Evolutionary conservation across 2,797 vertebrate genomes (phyloP).

Genomic region (Sebastes taczanowskii): DNA sequence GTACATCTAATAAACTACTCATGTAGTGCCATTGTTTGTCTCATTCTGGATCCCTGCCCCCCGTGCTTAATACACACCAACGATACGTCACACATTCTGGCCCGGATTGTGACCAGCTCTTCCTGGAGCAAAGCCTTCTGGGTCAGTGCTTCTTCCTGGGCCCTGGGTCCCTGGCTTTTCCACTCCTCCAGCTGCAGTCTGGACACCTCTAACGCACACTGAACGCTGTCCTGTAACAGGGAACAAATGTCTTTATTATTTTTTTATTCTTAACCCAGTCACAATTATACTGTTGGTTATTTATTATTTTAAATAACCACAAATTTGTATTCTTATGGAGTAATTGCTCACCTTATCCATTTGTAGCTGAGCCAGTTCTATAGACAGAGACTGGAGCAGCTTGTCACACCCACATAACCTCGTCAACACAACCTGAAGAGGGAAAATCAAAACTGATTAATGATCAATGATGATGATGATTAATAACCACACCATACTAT

Average conservation of each 20-base stretch:
- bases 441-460: conserved; percentile 4
- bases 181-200: conserved; percentile 85
- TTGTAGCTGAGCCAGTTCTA: conserved; percentile 85
- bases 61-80: conserved; percentile 72
- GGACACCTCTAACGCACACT: conserved; percentile 87
- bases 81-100: conserved; percentile 88
- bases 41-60: neutral
- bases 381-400: conserved; percentile 85
- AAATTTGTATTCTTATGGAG: neutral
- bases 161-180: conserved; percentile 73
- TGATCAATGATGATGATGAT: neutral
- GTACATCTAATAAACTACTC: neutral
- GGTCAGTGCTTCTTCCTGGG: conserved; percentile 78
- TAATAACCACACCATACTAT: neutral
- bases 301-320: neutral
- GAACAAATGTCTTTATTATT: neutral
- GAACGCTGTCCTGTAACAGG: conserved; percentile 84
- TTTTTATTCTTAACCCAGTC: neutral
- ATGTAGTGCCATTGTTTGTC: neutral
- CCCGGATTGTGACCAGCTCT: conserved; percentile 88
- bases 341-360: conserved; percentile 86
- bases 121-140: conserved; percentile 91
- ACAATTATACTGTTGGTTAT: neutral
- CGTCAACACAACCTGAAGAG: conserved; percentile 86
- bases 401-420: conserved; percentile 92